phyloP scores from a whole-genome alignment of 2,888 invertebrate species.

The Tenodera sinensis region DNA sequence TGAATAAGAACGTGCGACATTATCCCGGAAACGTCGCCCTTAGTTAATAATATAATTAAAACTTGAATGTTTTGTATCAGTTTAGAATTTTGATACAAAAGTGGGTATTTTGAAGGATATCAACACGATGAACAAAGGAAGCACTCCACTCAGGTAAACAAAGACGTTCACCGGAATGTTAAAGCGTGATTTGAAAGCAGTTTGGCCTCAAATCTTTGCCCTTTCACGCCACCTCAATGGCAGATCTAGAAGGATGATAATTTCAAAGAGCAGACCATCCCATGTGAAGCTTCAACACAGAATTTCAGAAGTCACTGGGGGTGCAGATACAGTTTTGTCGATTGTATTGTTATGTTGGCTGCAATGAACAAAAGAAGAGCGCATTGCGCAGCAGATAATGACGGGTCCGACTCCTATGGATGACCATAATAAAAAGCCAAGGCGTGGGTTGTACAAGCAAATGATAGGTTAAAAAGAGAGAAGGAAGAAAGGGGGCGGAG shows the following conservation, averaged over 20 bases:
- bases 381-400: background rate
- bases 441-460: background rate
- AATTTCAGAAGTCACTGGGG: no score
- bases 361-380: background rate
- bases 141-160: no score
- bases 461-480: background rate
- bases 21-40: no score
- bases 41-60: no score
- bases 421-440: background rate
- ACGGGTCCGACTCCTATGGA: background rate
- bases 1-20: no score
- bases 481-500: background rate
- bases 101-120: no score
- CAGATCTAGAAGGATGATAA: background rate
- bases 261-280: background rate
- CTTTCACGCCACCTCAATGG: background rate
- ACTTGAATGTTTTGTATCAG: no score
- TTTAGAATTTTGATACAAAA: no score
- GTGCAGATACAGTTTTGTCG: background rate
- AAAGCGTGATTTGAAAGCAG: no score
- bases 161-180: no score
- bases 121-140: no score
- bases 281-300: no score
- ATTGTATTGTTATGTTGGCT: background rate
- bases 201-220: background rate